Evolutionary conservation across 2,113 vertebrate genomes (phyloP), one percentile per base, ranked within the genome.

Genomic region (Bostrychus sinensis): DNA sequence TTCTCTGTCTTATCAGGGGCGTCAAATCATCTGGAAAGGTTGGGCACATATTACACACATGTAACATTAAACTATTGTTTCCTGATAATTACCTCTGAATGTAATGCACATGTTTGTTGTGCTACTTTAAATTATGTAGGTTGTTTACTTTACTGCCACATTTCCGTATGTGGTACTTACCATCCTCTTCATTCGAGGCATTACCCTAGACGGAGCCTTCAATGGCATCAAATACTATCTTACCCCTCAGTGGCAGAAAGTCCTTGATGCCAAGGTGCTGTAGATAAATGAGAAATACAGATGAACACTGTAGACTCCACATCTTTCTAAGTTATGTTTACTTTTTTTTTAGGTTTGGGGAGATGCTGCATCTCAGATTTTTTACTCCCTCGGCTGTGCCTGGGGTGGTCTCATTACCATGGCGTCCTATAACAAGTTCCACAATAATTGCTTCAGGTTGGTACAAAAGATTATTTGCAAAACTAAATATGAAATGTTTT

Each of bases 21-120:
- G 96, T 99, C 77, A 99, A 98, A 87, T 98, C 97, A 56, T 99
- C 97, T 4, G 97, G 97, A 78, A 99, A 99, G 94, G 97, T 95
- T 89, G 90, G 89, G 36, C 37, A 23, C 53, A 50, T 16, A 50
- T 36, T 13, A 54, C 39, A 26, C 28, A 26, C 14, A 64, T 2
- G 0, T 25, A 34, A 45, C n/a, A n/a, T n/a, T n/a, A n/a, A 7
- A 22, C 22, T 2, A 48, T 48, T 48, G 22, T 13, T 48, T 48
- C 14, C 22, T 46, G 7, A 25, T 25, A 20, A 14, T 48, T 14
- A 48, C n/a, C n/a, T n/a, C n/a, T n/a, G n/a, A n/a, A n/a, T n/a
- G n/a, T n/a, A n/a, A n/a, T n/a, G n/a, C 22, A 12, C 22, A 48
- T 56, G 50, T 57, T 37, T 51, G 7, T 70, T 38, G 45, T 68